These are phyloP conservation scores for Acleris holmiana DNA, from an alignment of 2,888 invertebrate genomes.

Conservation along the genomic window DNA sequence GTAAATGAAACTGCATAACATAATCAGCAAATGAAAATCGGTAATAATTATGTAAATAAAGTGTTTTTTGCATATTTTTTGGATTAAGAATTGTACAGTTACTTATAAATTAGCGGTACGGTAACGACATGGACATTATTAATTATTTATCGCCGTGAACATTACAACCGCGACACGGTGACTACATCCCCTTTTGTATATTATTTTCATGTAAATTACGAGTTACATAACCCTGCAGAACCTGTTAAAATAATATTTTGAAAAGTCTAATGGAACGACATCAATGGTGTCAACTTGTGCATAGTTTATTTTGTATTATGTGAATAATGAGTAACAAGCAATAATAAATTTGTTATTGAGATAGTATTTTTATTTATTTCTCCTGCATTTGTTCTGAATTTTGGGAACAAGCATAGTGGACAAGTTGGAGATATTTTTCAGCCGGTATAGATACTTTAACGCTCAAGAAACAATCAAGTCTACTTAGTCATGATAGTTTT, in stretches of 20 bases:
- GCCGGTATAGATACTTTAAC: too few relatives aligned
- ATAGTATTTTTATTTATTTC: slow-evolving; percentile 48
- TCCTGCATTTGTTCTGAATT: background rate
- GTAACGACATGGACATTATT: slow-evolving; percentile 71
- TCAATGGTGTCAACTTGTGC: slow-evolving; percentile 85
- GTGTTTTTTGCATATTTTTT: slow-evolving; percentile 52
- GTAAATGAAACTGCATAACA: slow-evolving; percentile 13
- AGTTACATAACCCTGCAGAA: slow-evolving; percentile 45
- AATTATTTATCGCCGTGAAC: slow-evolving; percentile 57
- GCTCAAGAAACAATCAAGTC: too few relatives aligned
- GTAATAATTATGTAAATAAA: slow-evolving; percentile 63
- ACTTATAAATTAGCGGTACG: slow-evolving; percentile 63
- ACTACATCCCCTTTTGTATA: slow-evolving; percentile 63
- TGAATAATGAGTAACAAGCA: slow-evolving; percentile 86
- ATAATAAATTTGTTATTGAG: slow-evolving; percentile 86
- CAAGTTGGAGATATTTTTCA: too few relatives aligned
- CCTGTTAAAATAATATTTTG: slow-evolving; percentile 67
- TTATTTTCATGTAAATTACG: slow-evolving; percentile 62
- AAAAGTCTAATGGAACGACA: slow-evolving; percentile 69
- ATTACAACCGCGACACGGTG: slow-evolving; percentile 63
- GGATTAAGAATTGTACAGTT: slow-evolving; percentile 65
- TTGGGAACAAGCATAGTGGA: slow-evolving; percentile 16
- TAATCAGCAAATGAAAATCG: slow-evolving; percentile 28
- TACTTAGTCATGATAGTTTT: too few relatives aligned
- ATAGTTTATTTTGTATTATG: slow-evolving; percentile 89